These are phyloP conservation scores for Hucho hucho DNA, from an alignment of 2,113 vertebrate species.

Conservation along the genomic window DNA sequence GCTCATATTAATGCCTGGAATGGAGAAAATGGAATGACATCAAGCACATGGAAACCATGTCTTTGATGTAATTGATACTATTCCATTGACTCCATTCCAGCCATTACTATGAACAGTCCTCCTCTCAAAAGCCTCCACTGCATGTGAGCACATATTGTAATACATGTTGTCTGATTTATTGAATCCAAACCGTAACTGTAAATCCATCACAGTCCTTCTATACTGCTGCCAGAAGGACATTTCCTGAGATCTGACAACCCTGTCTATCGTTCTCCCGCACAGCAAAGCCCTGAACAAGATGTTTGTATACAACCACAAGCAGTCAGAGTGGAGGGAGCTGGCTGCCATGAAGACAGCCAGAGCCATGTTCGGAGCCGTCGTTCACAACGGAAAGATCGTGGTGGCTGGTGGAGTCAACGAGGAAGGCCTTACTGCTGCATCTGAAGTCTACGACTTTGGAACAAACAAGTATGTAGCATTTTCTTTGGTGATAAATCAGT, in stretches of 20 bases:
- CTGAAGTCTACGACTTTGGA: conserved; percentile 87
- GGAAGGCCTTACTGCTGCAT: conserved; percentile 85
- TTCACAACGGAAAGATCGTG: conserved; percentile 88
- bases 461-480: conserved; percentile 85
- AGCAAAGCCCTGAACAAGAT: conserved; percentile 95
- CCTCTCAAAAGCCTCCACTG: too few species aligned
- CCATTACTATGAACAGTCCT: too few species aligned
- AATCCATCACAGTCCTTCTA: background rate
- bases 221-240: background rate
- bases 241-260: background rate
- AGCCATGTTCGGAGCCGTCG: conserved; percentile 91
- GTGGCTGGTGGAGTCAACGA: conserved; percentile 93
- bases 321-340: conserved; percentile 94
- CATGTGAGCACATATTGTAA: too few species aligned
- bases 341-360: conserved; percentile 92
- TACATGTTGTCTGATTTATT: background rate
- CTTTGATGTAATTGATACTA: too few species aligned
- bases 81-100: too few species aligned
- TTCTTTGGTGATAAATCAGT: background rate
- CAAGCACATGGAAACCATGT: too few species aligned
- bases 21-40: too few species aligned
- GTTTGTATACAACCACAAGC: conserved; percentile 93
- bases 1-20: too few species aligned
- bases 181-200: background rate
- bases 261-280: conserved; percentile 19